These are phyloP conservation scores for Hanleya hanleyi DNA, from an alignment of 2,888 invertebrate species.

Conservation along the genomic window DNA sequence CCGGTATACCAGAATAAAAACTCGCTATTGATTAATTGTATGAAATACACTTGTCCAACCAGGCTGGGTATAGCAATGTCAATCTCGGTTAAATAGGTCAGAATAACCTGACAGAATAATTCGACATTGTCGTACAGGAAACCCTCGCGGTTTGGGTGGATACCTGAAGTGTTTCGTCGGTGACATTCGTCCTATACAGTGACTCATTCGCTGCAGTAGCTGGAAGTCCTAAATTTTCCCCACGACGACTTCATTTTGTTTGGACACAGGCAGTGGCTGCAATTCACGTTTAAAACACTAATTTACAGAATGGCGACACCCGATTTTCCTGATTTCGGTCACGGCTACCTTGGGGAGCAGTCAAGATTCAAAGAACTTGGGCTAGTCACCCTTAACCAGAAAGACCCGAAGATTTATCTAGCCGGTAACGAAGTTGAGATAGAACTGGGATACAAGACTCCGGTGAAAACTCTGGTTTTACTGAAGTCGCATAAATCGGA, in stretches of 20 bases:
- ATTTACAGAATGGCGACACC: too few species aligned
- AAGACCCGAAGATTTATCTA: conserved; percentile 43
- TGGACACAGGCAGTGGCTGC: too few species aligned
- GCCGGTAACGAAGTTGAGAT: conserved; percentile 53
- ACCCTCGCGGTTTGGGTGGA: background rate
- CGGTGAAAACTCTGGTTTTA: background rate
- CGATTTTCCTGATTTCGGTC: conserved; percentile 48
- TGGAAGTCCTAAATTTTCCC: too few species aligned
- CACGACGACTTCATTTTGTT: too few species aligned
- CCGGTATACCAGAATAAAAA: background rate
- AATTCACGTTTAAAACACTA: too few species aligned
- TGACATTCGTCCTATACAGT: conserved; percentile 8
- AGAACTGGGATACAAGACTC: conserved; percentile 31
- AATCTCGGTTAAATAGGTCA: background rate
- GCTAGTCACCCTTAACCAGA: conserved; percentile 49
- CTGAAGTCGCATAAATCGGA: background rate
- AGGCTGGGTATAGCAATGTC: background rate
- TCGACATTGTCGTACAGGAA: background rate
- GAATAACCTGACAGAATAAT: too few species aligned
- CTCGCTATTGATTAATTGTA: background rate
- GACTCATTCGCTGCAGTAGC: too few species aligned
- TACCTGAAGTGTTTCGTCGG: background rate
- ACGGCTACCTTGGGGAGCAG: conserved; percentile 61
- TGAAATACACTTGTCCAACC: background rate
- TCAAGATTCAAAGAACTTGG: conserved; percentile 56